Percentiles rank a stretch among this genome's conserved stretches.
These are phyloP conservation scores for Coreoperca whiteheadi DNA, from an alignment of 2,113 vertebrate genomes.

Conservation along the genomic window DNA sequence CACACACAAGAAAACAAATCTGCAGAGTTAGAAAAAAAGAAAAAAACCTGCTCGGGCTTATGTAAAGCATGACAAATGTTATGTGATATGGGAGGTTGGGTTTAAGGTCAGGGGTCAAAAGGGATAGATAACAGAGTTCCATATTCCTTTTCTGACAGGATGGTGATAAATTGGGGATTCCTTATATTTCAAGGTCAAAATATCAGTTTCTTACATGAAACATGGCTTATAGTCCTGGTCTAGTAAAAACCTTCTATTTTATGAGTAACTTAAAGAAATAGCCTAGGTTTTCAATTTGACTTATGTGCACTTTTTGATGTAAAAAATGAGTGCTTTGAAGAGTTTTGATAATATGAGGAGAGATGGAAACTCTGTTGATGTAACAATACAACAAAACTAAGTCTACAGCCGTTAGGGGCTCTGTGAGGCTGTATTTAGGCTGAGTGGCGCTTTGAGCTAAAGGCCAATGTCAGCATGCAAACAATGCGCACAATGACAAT, in stretches of 20 bases:
- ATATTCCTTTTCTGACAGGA: not conserved
- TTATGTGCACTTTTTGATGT: not conserved
- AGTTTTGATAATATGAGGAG: not conserved
- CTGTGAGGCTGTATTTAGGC: not conserved
- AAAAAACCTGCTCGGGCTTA: too few species aligned
- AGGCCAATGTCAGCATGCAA: not conserved
- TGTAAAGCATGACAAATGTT: not conserved
- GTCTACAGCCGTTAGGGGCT: too few species aligned
- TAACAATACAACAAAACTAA: too few species aligned
- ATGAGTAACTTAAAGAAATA: not conserved
- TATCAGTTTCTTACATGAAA: not conserved
- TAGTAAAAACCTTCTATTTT: not conserved
- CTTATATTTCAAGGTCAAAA: not conserved
- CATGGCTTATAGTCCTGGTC: not conserved
- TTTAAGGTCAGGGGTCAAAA: conserved; percentile 2
- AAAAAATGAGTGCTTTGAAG: not conserved
- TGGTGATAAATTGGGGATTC: not conserved
- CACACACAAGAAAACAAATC: not conserved
- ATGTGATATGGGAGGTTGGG: not conserved
- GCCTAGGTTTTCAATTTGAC: not conserved
- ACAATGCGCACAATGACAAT: not conserved
- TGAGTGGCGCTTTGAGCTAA: too few species aligned
- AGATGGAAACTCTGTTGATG: not conserved
- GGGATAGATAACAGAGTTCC: not conserved
- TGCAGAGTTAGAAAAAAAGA: not conserved